Evolutionary conservation across 35 echinoderm and acorn worm species (phyloP), one percentile per base, ranked within the genome.

Genomic region (Diadema setosum): DNA sequence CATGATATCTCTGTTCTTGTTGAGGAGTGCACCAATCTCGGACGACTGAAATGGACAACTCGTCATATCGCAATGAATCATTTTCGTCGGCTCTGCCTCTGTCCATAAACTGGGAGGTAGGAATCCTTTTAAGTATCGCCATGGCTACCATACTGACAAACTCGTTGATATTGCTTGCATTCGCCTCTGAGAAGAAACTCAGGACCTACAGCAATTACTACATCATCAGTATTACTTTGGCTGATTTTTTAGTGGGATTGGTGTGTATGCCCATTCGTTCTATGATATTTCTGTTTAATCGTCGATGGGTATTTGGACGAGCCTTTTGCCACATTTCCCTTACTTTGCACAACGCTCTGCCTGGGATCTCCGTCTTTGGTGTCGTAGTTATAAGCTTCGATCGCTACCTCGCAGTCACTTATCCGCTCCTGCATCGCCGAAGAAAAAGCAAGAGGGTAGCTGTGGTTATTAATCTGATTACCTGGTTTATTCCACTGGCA

Each of bases 201-300:
- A 58, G 84, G 4, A 86, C 58, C 33, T 86, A 86, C 39, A 29
- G 17, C 36, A 86, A 86, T 63, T 65, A 67, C 8, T 86, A 67
- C 61, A 86, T 86, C 59, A 69, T 86, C 16, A 86, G 70, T 40
- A 60, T 86, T 20, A 67, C 57, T 24, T 42, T 86, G 35, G 26
- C 84, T 12, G 84, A 86, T 45, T 39, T 86, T 24, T 65, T 42
- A 8, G 59, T 86, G 3, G 84, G 84, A 39, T 11, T 43, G 15
- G 70, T 86, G n/a, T n/a, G n/a, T 48, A 83, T 83, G 81, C 81
- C 81, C 81, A 83, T 55, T 55, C 45, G 24, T n/a, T n/a, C n/a
- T n/a, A n/a, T n/a, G n/a, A n/a, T n/a, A n/a, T 37, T 80, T 36
- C 74, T 44, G 46, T 44, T 80, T 80, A 14, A 12, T 42, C 18